Base-by-base conservation (phyloP, 2,888 invertebrate genomes). In the Criorhina ranunculi region DNA sequence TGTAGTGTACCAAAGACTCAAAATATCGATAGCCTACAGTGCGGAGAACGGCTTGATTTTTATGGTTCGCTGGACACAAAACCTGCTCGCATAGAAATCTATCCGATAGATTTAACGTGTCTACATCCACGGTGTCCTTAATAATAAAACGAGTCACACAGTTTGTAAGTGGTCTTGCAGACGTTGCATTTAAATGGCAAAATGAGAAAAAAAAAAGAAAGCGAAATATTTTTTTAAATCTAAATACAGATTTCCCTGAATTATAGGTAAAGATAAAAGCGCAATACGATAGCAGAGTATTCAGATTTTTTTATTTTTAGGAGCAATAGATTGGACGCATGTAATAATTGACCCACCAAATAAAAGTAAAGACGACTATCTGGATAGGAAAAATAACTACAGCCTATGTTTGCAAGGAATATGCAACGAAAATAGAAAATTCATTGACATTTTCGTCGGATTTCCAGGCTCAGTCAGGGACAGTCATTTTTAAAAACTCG, bases 361-460 rank as follows among this genome's bases (percentile, higher is more conserved):
- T 5, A 35, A 4, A 5, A 17, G 35, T 6, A 55, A 35, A 17
- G 35, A 35, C n/a, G 55, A 35, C 6, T 55, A 17, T 2, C 15
- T 55, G 11, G 35, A 35, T 15, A 2, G 33, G 1, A 55, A 55
- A 9, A 9, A 9, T 0, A 17, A 35, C n/a, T 35, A 9, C 6
- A 51, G 31, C 12, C 9, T 51, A 5, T 51, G 31, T 12, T n/a
- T 51, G 51, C 51, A 51, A 29, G 12, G 29, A 12, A 31, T 51
- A 6, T 51, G 51, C 29, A 29, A 49, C 9, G 19, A 44, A 17
- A 8, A 44, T 3, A 8, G 9, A 29, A 51, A 51, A 31, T 31
- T 15, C 5, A n/a, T 51, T 6, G 6, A 51, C 12, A 5, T 51
- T 5, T 51, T 51, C 8, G 11, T 51, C 7, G 12, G 51, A 7